Conservation (phyloP, 1,140 invertebrate species). For the Pissodes strobi region DNA sequence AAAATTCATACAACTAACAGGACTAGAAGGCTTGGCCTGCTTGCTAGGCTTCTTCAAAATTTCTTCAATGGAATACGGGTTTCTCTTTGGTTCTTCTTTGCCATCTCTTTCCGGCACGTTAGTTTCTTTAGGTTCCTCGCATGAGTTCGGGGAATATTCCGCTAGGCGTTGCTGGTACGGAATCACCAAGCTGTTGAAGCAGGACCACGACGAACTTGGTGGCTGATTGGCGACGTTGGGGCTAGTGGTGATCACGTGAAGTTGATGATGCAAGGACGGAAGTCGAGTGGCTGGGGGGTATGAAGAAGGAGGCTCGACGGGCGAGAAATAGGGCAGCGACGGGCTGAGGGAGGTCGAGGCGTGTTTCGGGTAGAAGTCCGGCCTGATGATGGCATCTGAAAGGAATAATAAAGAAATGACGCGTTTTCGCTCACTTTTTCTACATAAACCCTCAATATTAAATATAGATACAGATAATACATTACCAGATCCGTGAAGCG, state of each 20-base stretch:
- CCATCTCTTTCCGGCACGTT: slow-evolving; percentile 8
- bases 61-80: slow-evolving; percentile 85
- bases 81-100: slow-evolving; percentile 61
- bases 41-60: slow-evolving; percentile 78
- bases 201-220: slow-evolving; percentile 59
- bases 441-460: too few species aligned
- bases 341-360: slow-evolving; percentile 24
- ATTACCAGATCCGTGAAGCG: slow-evolving; percentile 3
- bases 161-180: slow-evolving; percentile 17
- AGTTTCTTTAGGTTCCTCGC: slow-evolving; percentile 15
- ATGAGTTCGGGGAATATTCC: slow-evolving; percentile 15
- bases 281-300: slow-evolving; percentile 59
- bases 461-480: neutral
- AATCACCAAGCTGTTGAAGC: slow-evolving; percentile 34
- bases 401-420: too few species aligned
- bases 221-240: slow-evolving; percentile 38
- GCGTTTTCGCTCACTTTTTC: too few species aligned
- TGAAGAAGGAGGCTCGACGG: slow-evolving; percentile 48
- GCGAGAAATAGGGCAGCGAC: slow-evolving; percentile 46
- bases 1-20: slow-evolving; percentile 34
- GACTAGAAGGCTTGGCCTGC: slow-evolving; percentile 43
- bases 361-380: slow-evolving; percentile 45
- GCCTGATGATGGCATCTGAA: slow-evolving; percentile 41
- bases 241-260: slow-evolving; percentile 57
- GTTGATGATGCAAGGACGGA: slow-evolving; percentile 62